A percentile compares a stretch with the other conserved stretches of the same genome.
phyloP scores from a whole-genome alignment of 2,113 vertebrate species.

The Orientallactaga bullata region DNA sequence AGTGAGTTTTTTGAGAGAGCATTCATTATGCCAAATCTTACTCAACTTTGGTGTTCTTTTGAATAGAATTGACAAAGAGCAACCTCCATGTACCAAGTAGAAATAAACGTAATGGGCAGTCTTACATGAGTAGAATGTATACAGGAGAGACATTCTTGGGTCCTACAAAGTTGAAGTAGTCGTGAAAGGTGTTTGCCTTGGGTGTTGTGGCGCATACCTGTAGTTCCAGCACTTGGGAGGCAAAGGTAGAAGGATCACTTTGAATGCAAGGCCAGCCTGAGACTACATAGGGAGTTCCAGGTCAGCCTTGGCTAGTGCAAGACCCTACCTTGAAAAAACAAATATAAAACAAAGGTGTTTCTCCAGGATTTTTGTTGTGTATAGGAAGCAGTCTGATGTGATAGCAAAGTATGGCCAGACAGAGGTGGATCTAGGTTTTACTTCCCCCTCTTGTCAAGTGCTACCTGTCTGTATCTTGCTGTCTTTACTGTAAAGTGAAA shows the following conservation, averaged over 20 bases:
- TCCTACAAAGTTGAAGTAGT: background rate
- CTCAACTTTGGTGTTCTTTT: constrained; percentile 7
- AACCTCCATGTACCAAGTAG: constrained; percentile 29
- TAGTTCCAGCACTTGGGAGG: no score
- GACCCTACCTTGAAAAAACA: no score
- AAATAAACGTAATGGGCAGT: constrained; percentile 37
- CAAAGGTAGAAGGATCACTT: no score
- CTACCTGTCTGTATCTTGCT: background rate
- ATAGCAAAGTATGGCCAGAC: constrained; percentile 4
- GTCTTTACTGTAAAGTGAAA: background rate
- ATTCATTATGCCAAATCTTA: background rate
- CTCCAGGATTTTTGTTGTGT: constrained; percentile 17
- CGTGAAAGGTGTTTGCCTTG: background rate
- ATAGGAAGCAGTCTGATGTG: background rate
- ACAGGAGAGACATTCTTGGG: background rate
- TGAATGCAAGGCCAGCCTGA: no score
- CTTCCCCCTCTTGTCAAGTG: background rate
- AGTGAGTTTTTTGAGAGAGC: constrained; percentile 24
- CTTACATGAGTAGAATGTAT: background rate
- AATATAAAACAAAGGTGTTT: background rate
- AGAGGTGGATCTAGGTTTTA: background rate
- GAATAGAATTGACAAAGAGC: constrained; percentile 18
- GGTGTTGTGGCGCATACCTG: no score
- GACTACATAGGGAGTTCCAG: no score
- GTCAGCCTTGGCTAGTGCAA: no score